Evolutionary conservation across 2,113 vertebrate genomes (phyloP).

Genomic region (Chamaea fasciata): DNA sequence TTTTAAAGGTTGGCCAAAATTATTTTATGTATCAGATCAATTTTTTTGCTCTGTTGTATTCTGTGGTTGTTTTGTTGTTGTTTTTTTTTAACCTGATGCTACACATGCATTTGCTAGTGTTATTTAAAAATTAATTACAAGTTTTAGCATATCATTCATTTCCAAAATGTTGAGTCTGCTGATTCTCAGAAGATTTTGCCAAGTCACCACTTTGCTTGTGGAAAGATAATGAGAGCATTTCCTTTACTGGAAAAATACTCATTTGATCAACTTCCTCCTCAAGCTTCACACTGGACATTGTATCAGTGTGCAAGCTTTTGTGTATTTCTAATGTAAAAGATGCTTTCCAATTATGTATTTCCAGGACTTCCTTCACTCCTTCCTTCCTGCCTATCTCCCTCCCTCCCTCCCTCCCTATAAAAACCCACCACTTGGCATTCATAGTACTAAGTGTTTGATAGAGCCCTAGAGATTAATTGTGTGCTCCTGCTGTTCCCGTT

Average conservation of each 20-base stretch:
- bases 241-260: not conserved
- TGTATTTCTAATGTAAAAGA: not conserved
- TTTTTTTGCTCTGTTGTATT: not conserved
- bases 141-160: not conserved
- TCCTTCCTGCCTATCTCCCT: not conserved
- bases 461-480: not conserved
- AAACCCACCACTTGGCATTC: not conserved
- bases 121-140: not conserved
- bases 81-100: not conserved
- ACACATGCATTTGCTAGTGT: not conserved
- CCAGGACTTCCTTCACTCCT: not conserved
- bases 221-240: not conserved
- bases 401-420: not conserved
- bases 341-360: not conserved
- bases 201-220: not conserved
- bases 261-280: not conserved
- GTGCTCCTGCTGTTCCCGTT: not conserved
- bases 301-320: not conserved
- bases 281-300: not conserved
- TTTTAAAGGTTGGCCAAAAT: conserved; percentile 81
- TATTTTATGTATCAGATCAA: not conserved
- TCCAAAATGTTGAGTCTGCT: not conserved
- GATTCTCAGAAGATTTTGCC: not conserved
- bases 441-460: not conserved
- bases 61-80: not conserved